Evolutionary conservation across 2,888 invertebrate genomes (phyloP).

Genomic region (Elmis aenea): DNA sequence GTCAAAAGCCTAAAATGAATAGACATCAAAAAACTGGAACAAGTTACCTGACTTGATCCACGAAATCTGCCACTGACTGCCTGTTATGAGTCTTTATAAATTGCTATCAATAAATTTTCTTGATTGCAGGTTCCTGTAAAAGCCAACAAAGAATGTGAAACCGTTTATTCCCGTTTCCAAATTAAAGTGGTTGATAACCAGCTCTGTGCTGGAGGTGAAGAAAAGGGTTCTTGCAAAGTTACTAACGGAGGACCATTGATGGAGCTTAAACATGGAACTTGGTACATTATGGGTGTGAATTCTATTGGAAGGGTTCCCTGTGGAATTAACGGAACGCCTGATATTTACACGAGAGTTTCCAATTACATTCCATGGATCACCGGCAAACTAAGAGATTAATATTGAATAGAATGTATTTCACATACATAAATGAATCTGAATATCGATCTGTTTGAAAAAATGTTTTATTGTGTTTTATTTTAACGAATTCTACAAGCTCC

Average conservation of each 20-base stretch:
- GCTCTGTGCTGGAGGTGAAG: constrained; percentile 47
- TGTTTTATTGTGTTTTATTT: too few relatives aligned
- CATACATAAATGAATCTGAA: background rate
- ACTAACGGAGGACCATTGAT: constrained; percentile 58
- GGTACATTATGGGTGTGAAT: constrained; percentile 57
- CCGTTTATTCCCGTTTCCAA: background rate
- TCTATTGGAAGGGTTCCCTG: constrained; percentile 54
- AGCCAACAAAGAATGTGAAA: background rate
- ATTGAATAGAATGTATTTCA: background rate
- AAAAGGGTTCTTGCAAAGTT: constrained; percentile 53
- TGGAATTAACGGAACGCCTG: constrained; percentile 51
- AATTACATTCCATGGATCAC: constrained; percentile 58
- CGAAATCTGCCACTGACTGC: too few relatives aligned
- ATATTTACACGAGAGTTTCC: constrained; percentile 55
- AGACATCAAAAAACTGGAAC: too few relatives aligned
- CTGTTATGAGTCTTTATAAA: too few relatives aligned
- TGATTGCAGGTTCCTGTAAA: background rate
- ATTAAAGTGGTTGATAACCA: constrained; percentile 10
- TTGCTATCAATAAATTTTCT: too few relatives aligned
- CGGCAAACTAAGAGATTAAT: constrained; percentile 38
- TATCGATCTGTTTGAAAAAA: background rate
- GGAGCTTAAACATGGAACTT: constrained; percentile 43
- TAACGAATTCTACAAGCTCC: too few relatives aligned
- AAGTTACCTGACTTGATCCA: too few relatives aligned
- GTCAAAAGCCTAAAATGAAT: too few relatives aligned